phyloP scores from a whole-genome alignment of 2,113 vertebrate species.

The Leucoraja erinaceus region DNA sequence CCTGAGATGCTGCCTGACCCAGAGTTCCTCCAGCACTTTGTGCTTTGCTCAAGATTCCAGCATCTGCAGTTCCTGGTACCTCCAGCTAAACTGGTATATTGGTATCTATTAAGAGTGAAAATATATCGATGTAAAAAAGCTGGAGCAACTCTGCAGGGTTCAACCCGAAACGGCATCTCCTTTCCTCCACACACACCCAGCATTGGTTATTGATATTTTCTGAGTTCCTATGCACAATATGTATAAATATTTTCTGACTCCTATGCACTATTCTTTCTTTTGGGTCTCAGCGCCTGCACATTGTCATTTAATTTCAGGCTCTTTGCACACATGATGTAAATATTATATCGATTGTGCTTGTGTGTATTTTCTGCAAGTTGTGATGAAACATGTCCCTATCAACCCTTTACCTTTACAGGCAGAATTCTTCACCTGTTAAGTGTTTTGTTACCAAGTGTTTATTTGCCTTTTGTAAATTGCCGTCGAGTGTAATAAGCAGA shows the following conservation, averaged over 20 bases:
- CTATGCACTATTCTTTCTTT: not conserved
- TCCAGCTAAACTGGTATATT: too few species aligned
- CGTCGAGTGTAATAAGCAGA: not conserved
- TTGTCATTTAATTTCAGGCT: not conserved
- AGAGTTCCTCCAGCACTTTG: too few species aligned
- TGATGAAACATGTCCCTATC: conserved; percentile 1
- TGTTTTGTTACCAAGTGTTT: conserved; percentile 7
- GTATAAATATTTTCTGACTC: too few species aligned
- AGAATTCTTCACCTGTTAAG: not conserved
- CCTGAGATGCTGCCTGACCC: too few species aligned
- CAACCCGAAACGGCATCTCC: too few species aligned
- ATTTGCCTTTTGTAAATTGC: conserved; percentile 11
- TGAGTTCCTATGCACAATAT: conserved; percentile 37
- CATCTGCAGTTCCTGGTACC: too few species aligned
- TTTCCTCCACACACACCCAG: too few species aligned
- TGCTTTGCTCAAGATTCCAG: too few species aligned
- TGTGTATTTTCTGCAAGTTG: conserved; percentile 18
- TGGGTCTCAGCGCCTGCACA: not conserved
- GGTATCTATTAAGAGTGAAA: too few species aligned
- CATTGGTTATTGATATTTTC: conserved; percentile 26
- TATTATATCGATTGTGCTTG: conserved; percentile 10
- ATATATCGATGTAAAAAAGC: too few species aligned
- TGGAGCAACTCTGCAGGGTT: too few species aligned
- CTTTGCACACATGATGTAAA: conserved; percentile 25
- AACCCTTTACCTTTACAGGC: too few species aligned